Evolutionary conservation across 1,140 invertebrate genomes (phyloP).

Genomic region (Matsumurasca onukii): DNA sequence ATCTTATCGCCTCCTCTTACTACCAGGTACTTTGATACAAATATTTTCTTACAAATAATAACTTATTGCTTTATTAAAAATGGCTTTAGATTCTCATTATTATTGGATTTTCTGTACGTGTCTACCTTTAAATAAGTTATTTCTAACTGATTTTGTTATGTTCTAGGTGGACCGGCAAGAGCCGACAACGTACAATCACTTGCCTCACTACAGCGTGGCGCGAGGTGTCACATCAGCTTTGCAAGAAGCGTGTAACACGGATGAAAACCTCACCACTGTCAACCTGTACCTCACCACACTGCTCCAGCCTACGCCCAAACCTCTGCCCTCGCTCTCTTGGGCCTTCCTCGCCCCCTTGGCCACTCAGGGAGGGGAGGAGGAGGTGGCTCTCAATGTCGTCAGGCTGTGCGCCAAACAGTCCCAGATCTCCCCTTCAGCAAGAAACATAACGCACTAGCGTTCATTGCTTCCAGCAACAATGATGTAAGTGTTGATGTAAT

Average conservation of each 20-base stretch:
- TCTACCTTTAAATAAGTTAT: neutral
- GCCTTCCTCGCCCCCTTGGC: slow-evolving; percentile 8
- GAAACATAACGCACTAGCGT: slow-evolving; percentile 3
- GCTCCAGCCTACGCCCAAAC: slow-evolving; percentile 17
- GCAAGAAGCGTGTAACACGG: neutral
- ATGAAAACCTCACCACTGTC: neutral
- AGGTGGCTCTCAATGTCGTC: neutral
- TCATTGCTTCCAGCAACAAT: neutral
- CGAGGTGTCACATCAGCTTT: neutral
- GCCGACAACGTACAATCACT: neutral
- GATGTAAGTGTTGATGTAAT: slow-evolving; percentile 15
- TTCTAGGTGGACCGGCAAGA: slow-evolving; percentile 21
- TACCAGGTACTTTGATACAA: slow-evolving; percentile 5
- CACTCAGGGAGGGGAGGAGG: neutral
- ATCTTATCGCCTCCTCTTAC: neutral
- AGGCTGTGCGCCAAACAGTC: slow-evolving; percentile 16
- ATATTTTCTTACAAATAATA: no score
- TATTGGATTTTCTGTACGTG: no score
- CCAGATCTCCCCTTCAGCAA: slow-evolving; percentile 15
- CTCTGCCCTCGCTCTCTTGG: slow-evolving; percentile 16
- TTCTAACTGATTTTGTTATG: neutral
- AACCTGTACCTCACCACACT: neutral
- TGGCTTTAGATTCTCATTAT: no score
- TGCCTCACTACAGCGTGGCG: neutral
- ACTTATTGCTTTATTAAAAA: no score